Conservation (phyloP, 2,797 vertebrate species). For the Taeniopygia guttata region DNA sequence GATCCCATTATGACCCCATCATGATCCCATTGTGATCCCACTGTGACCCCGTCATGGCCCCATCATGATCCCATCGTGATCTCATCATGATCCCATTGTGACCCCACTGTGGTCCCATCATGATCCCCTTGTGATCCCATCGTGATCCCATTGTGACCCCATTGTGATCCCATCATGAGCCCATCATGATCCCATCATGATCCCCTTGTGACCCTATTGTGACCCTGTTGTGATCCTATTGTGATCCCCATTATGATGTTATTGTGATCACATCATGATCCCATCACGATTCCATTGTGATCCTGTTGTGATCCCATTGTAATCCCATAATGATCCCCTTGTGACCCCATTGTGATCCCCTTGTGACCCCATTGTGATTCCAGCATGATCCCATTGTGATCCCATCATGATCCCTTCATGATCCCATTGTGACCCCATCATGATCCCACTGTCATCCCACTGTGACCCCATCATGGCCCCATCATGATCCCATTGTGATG, state of each 20-base stretch:
- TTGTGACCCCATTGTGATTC: too few relatives aligned
- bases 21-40: not conserved
- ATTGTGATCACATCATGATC: not conserved
- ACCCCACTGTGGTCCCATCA: rapidly evolving
- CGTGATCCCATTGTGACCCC: not conserved
- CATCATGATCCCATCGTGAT: not conserved
- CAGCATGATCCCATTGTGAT: too few relatives aligned
- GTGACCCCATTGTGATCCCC: too few relatives aligned
- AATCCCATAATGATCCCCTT: too few relatives aligned
- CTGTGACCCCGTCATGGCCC: not conserved
- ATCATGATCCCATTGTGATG: too few relatives aligned
- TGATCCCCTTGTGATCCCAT: rapidly evolving
- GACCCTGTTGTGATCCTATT: not conserved
- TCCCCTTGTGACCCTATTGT: rapidly evolving
- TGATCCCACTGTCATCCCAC: rapidly evolving
- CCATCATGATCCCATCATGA: too few relatives aligned
- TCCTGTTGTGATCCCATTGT: not conserved
- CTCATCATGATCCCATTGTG: rapidly evolving
- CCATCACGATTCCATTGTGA: not conserved
- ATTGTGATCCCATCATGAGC: not conserved
- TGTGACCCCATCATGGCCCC: too few relatives aligned
- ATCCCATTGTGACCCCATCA: rapidly evolving
- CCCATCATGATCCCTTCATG: rapidly evolving
- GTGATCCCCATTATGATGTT: too few relatives aligned
- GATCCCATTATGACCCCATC: too few relatives aligned